Base-by-base conservation (phyloP, 1,140 invertebrate genomes). In the Lepidurus packardi region DNA sequence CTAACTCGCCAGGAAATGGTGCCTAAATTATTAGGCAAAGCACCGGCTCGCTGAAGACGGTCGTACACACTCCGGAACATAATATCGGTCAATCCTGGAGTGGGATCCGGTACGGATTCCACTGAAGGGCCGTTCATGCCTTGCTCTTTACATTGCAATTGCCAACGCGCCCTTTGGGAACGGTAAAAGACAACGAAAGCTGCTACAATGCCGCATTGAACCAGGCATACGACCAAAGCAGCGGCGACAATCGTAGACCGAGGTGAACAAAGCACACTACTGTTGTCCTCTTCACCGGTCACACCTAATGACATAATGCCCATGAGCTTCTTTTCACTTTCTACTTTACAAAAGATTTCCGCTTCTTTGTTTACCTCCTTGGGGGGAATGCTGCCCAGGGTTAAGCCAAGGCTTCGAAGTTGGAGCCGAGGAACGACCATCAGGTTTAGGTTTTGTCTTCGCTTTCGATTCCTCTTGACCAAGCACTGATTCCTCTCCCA, bases 161-260 rank as follows among this genome's bases (percentile, higher is more conserved):
- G 73, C 83, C 83, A 83, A 10, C 81, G 77, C 41, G 81, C 81
- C 73, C 82, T 80, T 53, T 83, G 82, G 75, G 81, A 81, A 47
- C 83, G 81, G 78, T 84, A 85, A 74, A 84, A 85, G 44, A 82
- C 81, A 78, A 82, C 81, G 41, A 83, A 84, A 8, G 80, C 83
- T 1, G 79, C 81, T 1, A 83, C 76, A 5, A 85, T 78, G 1
- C 82, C 82, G 24, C 83, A 79, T 74, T 85, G 84, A 9, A 84
- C 73, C 9, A 84, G 76, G 7, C 84, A 77, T 42, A 84, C 79
- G 1, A 83, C 83, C 13, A 84, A 80, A 3, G 83, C 81, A 7
- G 82, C 82, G n/a, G 83, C 83, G 11, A 84, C 82, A 6, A 85
- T 82, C 16, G 82, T 84, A 21, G 84, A 82, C 21, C 83, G 81